phyloP scores from a whole-genome alignment of 2,113 vertebrate species.

The Entomyzon cyanotis region DNA sequence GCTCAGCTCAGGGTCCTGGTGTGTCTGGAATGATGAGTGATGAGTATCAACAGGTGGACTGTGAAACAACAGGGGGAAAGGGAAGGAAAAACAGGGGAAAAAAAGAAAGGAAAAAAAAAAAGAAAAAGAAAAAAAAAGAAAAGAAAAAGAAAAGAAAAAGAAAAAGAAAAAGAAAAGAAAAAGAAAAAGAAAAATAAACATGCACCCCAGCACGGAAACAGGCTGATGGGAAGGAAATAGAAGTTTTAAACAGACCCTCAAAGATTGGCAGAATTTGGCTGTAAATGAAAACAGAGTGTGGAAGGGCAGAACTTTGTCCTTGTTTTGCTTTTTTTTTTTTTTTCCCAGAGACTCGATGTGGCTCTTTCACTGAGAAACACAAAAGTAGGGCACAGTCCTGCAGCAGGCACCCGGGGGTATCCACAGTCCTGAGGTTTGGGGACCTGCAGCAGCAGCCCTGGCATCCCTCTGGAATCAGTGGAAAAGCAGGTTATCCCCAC shows the following conservation, averaged over 20 bases:
- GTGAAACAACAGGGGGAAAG: background rate
- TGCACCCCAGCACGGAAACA: background rate
- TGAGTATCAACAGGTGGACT: background rate
- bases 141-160: no score
- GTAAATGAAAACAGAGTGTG: background rate
- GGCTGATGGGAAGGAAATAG: background rate
- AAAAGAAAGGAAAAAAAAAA: no score
- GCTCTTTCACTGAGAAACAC: background rate
- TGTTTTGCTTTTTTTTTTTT: background rate
- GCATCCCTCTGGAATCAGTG: background rate
- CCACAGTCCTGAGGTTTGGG: background rate
- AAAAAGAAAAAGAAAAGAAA: no score
- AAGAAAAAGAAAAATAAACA: background rate
- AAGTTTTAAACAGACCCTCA: background rate
- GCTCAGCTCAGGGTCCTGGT: background rate
- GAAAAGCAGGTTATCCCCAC: constrained; percentile 4
- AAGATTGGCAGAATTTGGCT: background rate
- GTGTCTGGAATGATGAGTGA: background rate
- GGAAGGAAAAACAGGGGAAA: no score
- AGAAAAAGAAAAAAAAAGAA: no score
- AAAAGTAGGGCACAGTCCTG: constrained; percentile 2
- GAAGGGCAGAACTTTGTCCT: background rate
- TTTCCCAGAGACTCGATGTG: background rate
- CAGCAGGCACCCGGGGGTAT: background rate
- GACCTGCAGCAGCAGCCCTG: background rate